These are phyloP conservation scores for Bufotes viridis DNA, from an alignment of 2,797 vertebrate species.

Conservation along the genomic window DNA sequence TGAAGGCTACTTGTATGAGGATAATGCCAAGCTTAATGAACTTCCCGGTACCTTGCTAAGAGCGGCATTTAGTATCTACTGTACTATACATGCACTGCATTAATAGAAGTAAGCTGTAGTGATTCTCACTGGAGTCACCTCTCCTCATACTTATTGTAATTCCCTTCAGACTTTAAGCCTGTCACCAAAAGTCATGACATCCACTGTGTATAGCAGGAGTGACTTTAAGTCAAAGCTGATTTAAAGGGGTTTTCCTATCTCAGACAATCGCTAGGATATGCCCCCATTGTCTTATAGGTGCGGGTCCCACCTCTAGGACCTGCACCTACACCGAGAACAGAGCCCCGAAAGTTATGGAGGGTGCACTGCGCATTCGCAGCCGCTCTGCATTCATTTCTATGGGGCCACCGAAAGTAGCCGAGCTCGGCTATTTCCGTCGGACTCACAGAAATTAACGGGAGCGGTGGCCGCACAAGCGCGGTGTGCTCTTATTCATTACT, in stretches of 20 bases:
- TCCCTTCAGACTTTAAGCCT: not conserved
- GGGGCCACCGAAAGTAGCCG: no score
- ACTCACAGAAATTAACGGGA: no score
- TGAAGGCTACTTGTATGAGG: constrained; percentile 4
- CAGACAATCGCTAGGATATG: no score
- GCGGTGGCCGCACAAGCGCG: no score
- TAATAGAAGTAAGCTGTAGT: not conserved
- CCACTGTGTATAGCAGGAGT: not conserved
- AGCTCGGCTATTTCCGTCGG: not conserved
- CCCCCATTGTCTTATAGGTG: no score
- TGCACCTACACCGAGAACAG: no score
- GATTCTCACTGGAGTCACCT: not conserved
- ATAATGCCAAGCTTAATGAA: constrained; percentile 31
- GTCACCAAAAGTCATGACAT: not conserved
- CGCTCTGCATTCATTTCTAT: no score
- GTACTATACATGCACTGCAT: not conserved
- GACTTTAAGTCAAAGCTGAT: not conserved
- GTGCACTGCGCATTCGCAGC: no score
- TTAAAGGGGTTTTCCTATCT: no score
- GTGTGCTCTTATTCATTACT: no score
- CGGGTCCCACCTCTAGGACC: no score
- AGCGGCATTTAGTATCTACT: constrained; percentile 1
- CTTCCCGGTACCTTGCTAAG: not conserved
- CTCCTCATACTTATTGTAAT: not conserved
- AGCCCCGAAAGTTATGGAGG: no score